Evolutionary conservation across 2,113 vertebrate genomes (phyloP).

Genomic region (Spilogale gracilis): DNA sequence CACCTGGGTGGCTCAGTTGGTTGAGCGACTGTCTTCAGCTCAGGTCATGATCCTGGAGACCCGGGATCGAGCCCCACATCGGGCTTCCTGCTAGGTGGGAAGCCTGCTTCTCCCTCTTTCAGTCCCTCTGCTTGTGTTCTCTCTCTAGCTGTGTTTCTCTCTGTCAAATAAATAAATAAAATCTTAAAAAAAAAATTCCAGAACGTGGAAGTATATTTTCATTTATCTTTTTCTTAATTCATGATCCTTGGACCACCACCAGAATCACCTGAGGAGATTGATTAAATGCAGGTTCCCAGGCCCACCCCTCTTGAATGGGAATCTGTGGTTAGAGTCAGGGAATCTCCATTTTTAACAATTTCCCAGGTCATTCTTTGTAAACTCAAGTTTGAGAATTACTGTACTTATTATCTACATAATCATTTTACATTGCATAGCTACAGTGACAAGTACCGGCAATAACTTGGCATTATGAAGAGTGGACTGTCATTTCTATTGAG

Average conservation of each 20-base stretch:
- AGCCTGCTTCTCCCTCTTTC: too few species aligned
- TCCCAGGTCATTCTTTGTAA: background rate
- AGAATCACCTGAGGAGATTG: background rate
- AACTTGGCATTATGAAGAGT: background rate
- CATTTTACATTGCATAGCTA: background rate
- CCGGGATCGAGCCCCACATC: too few species aligned
- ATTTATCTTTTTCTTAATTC: background rate
- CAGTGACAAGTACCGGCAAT: background rate
- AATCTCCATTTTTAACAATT: background rate
- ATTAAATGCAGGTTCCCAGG: background rate
- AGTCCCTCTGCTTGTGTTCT: too few species aligned
- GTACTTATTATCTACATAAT: background rate
- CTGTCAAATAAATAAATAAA: too few species aligned
- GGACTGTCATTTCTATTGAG: background rate
- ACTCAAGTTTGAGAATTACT: background rate
- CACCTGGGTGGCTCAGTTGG: too few species aligned
- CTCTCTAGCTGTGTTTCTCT: too few species aligned
- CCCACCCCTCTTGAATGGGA: background rate
- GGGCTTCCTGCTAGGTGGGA: too few species aligned
- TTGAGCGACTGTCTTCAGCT: too few species aligned
- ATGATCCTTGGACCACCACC: background rate
- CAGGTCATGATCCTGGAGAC: too few species aligned
- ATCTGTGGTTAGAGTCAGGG: background rate
- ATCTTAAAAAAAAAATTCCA: background rate
- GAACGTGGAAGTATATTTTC: background rate